Conservation (phyloP, 1,140 invertebrate species). For the Orussus abietinus region DNA sequence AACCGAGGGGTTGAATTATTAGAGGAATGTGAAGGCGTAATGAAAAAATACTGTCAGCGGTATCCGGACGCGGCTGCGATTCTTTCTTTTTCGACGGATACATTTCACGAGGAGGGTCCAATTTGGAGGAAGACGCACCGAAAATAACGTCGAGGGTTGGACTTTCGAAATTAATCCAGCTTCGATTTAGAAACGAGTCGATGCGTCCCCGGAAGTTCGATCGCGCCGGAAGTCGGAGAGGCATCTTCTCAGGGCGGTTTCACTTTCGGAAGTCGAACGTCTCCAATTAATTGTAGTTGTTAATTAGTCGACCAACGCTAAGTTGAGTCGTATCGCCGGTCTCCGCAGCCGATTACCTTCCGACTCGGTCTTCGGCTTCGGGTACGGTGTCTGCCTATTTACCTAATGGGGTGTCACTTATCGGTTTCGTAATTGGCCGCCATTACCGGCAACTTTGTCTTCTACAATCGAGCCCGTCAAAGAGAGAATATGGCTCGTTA, state of each 20-base stretch:
- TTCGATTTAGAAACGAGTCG: too few species aligned
- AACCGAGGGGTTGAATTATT: slow-evolving; percentile 25
- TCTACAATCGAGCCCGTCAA: background rate
- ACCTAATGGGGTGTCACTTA: slow-evolving; percentile 13
- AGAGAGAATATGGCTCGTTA: background rate
- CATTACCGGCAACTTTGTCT: slow-evolving; percentile 8
- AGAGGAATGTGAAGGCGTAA: slow-evolving; percentile 19
- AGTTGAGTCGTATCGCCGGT: slow-evolving; percentile 21
- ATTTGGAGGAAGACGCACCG: too few species aligned
- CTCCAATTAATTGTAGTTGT: slow-evolving; percentile 26
- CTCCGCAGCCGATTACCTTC: slow-evolving; percentile 14
- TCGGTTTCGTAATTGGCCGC: slow-evolving; percentile 13
- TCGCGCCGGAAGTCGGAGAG: too few species aligned
- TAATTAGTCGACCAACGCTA: slow-evolving; percentile 23
- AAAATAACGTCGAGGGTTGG: too few species aligned
- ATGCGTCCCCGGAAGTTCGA: too few species aligned
- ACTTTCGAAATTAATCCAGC: too few species aligned
- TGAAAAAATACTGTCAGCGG: slow-evolving; percentile 26
- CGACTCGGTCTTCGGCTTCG: background rate
- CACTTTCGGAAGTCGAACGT: too few species aligned
- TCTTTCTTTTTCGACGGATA: slow-evolving; percentile 13
- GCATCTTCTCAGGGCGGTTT: too few species aligned
- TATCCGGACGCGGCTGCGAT: slow-evolving; percentile 17
- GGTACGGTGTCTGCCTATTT: slow-evolving; percentile 1
- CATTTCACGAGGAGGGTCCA: slow-evolving; percentile 13